Base-by-base conservation (phyloP, 2,113 vertebrate genomes). In the Crotalus tigris region DNA sequence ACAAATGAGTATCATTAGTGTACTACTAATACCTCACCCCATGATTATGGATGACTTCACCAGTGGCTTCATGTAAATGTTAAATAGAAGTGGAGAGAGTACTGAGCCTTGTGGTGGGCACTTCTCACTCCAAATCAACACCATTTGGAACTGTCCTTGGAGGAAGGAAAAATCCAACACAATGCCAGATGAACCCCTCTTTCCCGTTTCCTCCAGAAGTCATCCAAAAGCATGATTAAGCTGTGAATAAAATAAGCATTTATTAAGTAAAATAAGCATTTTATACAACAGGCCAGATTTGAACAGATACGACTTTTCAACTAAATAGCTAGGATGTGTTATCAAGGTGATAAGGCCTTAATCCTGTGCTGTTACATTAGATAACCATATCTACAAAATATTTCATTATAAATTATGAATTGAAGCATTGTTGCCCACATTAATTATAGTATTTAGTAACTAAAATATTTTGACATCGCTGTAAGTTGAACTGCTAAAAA, bases 381-480 rank as follows among this genome's bases (percentile, higher is more conserved):
- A 12, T 91, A 95, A 89, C 9, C 29, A 11, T 81, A 93, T 91
- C 0, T 49, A 75, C 91, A 94, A 94, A 96, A 94, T 6, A 92
- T 69, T 57, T 93, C 46, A 0, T 0, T 92, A 94, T 95, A 89
- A 1, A 10, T 92, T 92, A 57, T 91, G 89, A 91, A 92, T 93
- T 95, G 51, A 94, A 91, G 92, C 96, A 94, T 93, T 95, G 46
- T 55, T 93, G 23, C 39, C 93, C 88, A 88, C 93, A 57, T 59
- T 94, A n/a, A 51, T 59, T n/a, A 53, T 29, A 90, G 39, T 55
- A 61, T 39, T 96, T 87, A 93, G 93, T 96, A 97, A 97, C 96
- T 96, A 97, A 96, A 96, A 95, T 95, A 94, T 94, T 96, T 95
- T 95, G 96, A 96, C 93, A 94, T 15, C 17, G 91, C 93, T 94